phyloP scores from a whole-genome alignment of 2,113 vertebrate species.

The Zosterops lateralis region DNA sequence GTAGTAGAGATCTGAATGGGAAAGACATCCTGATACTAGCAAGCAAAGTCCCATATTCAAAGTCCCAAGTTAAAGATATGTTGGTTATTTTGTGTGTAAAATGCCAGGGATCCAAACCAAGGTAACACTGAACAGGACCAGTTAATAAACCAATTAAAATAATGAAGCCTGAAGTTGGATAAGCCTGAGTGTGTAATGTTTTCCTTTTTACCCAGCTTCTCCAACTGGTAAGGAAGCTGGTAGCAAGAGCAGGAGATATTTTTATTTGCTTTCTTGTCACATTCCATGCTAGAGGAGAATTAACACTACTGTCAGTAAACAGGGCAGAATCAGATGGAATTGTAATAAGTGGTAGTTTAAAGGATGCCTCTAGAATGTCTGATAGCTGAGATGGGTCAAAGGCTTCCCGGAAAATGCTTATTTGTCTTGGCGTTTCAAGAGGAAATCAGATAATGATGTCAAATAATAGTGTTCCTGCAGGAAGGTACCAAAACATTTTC shows the following conservation, averaged over 20 bases:
- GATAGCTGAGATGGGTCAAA: not conserved
- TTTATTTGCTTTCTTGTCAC: not conserved
- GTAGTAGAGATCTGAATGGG: not conserved
- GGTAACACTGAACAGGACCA: not conserved
- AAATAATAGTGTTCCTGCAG: not conserved
- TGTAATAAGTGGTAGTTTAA: not conserved
- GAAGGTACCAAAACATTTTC: not conserved
- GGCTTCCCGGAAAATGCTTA: not conserved
- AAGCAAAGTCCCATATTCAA: not conserved
- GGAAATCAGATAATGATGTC: not conserved
- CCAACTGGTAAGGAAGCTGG: not conserved
- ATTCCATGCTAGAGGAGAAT: not conserved
- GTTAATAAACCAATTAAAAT: not conserved
- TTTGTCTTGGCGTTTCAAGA: not conserved
- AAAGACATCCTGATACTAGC: not conserved
- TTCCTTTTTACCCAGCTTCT: not conserved
- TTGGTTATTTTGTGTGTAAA: not conserved
- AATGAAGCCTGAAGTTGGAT: not conserved
- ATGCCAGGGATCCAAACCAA: not conserved
- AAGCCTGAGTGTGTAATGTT: not conserved
- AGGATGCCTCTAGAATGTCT: not conserved
- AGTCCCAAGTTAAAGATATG: not conserved
- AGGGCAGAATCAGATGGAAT: not conserved
- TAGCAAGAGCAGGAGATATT: not conserved
- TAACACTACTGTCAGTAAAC: not conserved